These are phyloP conservation scores for Euwallacea similis DNA, from an alignment of 1,140 invertebrate genomes.

Conservation along the genomic window DNA sequence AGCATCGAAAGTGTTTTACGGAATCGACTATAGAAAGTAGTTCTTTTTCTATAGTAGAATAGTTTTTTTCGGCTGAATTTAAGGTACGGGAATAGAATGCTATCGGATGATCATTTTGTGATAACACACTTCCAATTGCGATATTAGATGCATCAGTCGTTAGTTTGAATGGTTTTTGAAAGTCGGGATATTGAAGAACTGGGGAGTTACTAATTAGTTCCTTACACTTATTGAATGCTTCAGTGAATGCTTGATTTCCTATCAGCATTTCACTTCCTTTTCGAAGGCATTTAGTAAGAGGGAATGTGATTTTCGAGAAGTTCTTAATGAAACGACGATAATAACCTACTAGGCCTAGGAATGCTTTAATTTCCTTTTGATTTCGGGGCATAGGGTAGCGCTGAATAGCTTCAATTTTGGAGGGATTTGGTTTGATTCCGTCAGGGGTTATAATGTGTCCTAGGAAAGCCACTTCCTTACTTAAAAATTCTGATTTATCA, in stretches of 20 bases:
- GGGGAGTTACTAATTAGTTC: slow-evolving; percentile 49
- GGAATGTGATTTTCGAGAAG: too few relatives aligned
- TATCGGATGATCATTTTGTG: slow-evolving; percentile 48
- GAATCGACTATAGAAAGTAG: too few relatives aligned
- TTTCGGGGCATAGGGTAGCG: slow-evolving; percentile 26
- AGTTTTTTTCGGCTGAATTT: slow-evolving; percentile 45
- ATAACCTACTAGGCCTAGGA: slow-evolving; percentile 38
- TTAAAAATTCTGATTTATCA: slow-evolving; percentile 48
- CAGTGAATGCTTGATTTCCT: too few relatives aligned
- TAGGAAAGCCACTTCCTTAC: slow-evolving; percentile 37
- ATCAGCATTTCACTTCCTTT: too few relatives aligned
- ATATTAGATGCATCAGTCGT: slow-evolving; percentile 52
- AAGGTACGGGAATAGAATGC: slow-evolving; percentile 48
- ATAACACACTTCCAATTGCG: slow-evolving; percentile 51
- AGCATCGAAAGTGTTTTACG: slow-evolving; percentile 42
- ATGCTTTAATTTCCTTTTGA: slow-evolving; percentile 32
- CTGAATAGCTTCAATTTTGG: slow-evolving; percentile 28
- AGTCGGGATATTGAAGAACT: slow-evolving; percentile 47
- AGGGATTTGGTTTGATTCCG: slow-evolving; percentile 33
- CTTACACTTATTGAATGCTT: too few relatives aligned
- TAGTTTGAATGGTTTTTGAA: slow-evolving; percentile 49
- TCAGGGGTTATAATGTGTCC: slow-evolving; percentile 34
- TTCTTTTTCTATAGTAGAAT: slow-evolving; percentile 49
- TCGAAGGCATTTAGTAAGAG: too few relatives aligned
- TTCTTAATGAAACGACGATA: too few relatives aligned